Evolutionary conservation across 30 jellyfish, hydroid and myxozoan species (phyloP).

Genomic region (Rhopilema esculentum): DNA sequence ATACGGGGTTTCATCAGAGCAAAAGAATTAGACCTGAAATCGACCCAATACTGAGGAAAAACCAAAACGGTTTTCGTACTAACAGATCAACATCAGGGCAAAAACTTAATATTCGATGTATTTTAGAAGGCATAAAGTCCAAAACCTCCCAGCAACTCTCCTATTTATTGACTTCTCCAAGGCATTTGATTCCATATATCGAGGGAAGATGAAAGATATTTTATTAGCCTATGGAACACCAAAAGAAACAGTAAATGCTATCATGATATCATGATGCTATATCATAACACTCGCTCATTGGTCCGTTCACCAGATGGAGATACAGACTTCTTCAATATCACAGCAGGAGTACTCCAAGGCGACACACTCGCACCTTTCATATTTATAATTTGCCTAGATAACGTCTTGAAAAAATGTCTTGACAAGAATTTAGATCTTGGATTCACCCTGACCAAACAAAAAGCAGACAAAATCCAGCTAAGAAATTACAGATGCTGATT

Average conservation of each 20-base stretch:
- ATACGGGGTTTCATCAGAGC: too few species aligned
- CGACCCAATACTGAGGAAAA: conserved; percentile 10
- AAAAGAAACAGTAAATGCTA: conserved; percentile 24
- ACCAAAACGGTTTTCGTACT: conserved; percentile 39
- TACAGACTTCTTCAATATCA: not conserved
- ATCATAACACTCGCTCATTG: not conserved
- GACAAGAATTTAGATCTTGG: not conserved
- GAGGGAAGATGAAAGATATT: not conserved
- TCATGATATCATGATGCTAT: not conserved
- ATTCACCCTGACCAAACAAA: not conserved
- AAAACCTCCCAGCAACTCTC: conserved; percentile 1
- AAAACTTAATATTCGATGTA: not conserved
- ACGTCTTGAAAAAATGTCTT: not conserved
- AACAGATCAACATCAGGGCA: conserved; percentile 3
- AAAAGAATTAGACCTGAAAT: conserved; percentile 6
- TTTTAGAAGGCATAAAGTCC: conserved; percentile 20
- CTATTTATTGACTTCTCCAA: conserved; percentile 26
- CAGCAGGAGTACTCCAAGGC: conserved; percentile 31
- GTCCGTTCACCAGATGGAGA: conserved; percentile 35
- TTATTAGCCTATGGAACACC: conserved; percentile 2
- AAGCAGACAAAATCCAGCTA: not conserved
- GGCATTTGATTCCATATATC: conserved; percentile 22
- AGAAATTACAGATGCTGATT: conserved; percentile 30
- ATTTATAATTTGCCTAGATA: not conserved
- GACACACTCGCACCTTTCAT: conserved; percentile 20